These are phyloP conservation scores for Pasiphila rectangulata DNA, from an alignment of 2,888 invertebrate species.

Conservation along the genomic window DNA sequence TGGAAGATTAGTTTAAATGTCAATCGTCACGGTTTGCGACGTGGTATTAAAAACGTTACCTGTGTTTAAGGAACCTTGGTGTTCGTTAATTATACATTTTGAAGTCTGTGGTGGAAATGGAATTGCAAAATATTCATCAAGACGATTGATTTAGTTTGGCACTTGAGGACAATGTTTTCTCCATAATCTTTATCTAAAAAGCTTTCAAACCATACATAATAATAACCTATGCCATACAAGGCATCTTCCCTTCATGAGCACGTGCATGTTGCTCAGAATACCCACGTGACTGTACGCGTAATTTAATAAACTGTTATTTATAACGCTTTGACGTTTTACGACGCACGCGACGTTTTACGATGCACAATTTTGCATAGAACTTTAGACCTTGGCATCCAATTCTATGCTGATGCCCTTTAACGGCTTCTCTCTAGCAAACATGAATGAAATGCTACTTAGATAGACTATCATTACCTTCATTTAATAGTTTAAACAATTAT, in stretches of 20 bases:
- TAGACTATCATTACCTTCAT: too few species aligned
- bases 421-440: too few species aligned
- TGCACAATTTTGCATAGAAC: slow-evolving; percentile 20
- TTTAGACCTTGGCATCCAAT: slow-evolving; percentile 15
- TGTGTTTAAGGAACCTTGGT: slow-evolving; percentile 15
- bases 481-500: too few species aligned
- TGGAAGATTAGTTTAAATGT: slow-evolving; percentile 17
- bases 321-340: slow-evolving; percentile 19
- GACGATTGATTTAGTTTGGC: too few species aligned
- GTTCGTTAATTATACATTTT: not conserved
- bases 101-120: slow-evolving; percentile 3
- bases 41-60: slow-evolving; percentile 4
- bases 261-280: slow-evolving; percentile 24
- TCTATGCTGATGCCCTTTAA: slow-evolving; percentile 1
- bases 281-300: slow-evolving; percentile 24
- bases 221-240: too few species aligned
- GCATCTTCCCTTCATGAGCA: too few species aligned
- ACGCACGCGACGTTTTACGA: slow-evolving; percentile 15
- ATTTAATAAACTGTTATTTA: slow-evolving; percentile 29
- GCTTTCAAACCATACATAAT: too few species aligned
- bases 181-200: too few species aligned
- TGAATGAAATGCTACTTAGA: too few species aligned
- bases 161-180: too few species aligned
- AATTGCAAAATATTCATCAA: too few species aligned
- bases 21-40: slow-evolving; percentile 19